Evolutionary conservation across 1,140 invertebrate genomes (phyloP), one percentile per base, ranked within the genome.

Genomic region (Pseudobourletiella spinata): DNA sequence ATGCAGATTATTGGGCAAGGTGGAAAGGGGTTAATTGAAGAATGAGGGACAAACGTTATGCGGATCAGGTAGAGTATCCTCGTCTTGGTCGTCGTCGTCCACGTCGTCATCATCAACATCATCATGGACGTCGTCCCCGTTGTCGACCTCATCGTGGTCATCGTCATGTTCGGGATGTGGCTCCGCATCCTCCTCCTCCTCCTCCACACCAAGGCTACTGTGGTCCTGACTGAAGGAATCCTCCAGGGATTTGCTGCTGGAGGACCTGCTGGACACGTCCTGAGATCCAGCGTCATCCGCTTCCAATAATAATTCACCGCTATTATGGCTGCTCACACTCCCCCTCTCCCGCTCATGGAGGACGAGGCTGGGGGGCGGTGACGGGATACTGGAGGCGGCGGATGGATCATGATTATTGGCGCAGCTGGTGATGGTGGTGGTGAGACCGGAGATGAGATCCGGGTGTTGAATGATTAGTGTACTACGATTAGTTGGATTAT

Each of bases 391-490:
- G 14, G 28, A 52, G 11, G 28, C 11, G 22, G 28, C 15, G 3
- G 24, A 52, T 30, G 50, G 29, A n/a, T n/a, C n/a, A n/a, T n/a
- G n/a, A n/a, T n/a, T n/a, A n/a, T n/a, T n/a, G n/a, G n/a, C n/a
- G n/a, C n/a, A n/a, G n/a, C n/a, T n/a, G n/a, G n/a, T n/a, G n/a
- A n/a, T n/a, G n/a, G n/a, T n/a, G 11, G 50, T 24, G 8, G 50
- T 25, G 6, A 22, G 11, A n/a, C 22, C 52, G 25, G 52, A 55
- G 26, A 55, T 29, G 4, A 55, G 29, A 35, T 55, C 30, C 11
- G 52, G 52, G 22, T 55, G 52, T n/a, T n/a, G n/a, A 35, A 39
- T 35, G 30, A 35, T 55, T 35, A 55, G 24, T 26, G 50, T 16
- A 30, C 22, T 30, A 54, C 16, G 11, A 55, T 55, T 25, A 48